Percentiles rank a stretch among this genome's conserved stretches.
Conservation (phyloP, 2,797 vertebrate species). For the Vespertilio murinus region DNA sequence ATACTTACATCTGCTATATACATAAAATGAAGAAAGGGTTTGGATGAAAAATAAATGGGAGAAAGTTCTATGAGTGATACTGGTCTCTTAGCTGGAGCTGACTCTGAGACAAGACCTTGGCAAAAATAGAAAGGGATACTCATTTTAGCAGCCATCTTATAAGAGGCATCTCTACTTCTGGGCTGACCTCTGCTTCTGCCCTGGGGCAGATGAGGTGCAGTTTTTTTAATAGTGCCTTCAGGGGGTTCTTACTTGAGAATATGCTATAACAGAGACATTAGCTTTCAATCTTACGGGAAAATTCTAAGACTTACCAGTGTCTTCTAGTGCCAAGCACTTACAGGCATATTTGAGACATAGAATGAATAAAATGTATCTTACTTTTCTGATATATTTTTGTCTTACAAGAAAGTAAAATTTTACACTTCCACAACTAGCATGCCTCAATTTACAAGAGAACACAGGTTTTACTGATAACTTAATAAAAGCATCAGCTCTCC, state of each 20-base stretch:
- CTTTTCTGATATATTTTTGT: not conserved
- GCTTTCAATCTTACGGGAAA: not conserved
- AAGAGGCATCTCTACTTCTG: not conserved
- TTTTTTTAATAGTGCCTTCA: not conserved
- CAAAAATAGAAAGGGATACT: rapidly evolving
- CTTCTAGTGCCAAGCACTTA: not conserved
- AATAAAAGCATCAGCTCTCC: not conserved
- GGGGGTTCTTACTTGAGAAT: not conserved
- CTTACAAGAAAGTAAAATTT: conserved; percentile 3
- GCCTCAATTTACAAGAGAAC: not conserved
- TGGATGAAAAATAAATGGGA: not conserved
- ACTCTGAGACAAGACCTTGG: rapidly evolving
- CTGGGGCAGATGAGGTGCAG: not conserved
- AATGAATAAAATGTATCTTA: not conserved
- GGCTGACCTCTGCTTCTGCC: not conserved
- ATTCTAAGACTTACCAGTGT: not conserved
- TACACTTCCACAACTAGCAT: not conserved
- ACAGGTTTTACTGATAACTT: not conserved
- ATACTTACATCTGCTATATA: not conserved
- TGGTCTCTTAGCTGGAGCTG: not conserved
- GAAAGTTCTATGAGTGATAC: not conserved
- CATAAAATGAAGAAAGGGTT: not conserved
- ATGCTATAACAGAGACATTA: not conserved
- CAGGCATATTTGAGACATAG: not conserved
- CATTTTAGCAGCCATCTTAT: rapidly evolving